Conservation (phyloP, 2,888 invertebrate species). For the Taphrorychus bicolor region DNA sequence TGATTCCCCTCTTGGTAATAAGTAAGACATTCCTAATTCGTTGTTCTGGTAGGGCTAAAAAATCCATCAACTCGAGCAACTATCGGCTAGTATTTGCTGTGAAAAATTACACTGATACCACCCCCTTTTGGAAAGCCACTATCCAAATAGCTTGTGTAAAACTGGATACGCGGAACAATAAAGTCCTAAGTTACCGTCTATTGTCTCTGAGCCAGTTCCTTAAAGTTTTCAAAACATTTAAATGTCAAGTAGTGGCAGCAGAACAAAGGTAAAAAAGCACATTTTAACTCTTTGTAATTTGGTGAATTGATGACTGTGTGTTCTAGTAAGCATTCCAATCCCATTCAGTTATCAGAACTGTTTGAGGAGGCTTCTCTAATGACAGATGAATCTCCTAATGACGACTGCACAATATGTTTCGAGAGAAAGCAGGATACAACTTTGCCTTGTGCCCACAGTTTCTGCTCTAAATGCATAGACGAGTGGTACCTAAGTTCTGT, state of each 20-base stretch:
- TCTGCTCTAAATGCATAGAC: constrained; percentile 74
- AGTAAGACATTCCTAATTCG: no score
- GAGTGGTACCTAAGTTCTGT: no score
- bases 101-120: constrained; percentile 69
- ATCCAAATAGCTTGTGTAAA: constrained; percentile 71
- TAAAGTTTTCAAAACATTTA: constrained; percentile 65
- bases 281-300: no score
- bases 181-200: constrained; percentile 66
- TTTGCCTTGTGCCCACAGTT: constrained; percentile 74
- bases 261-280: constrained; percentile 47
- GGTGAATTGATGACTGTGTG: no score
- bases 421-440: constrained; percentile 73
- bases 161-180: constrained; percentile 62
- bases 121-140: constrained; percentile 73
- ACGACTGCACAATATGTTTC: constrained; percentile 76
- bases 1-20: not conserved
- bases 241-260: constrained; percentile 59
- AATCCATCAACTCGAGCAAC: constrained; percentile 67
- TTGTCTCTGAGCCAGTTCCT: constrained; percentile 71
- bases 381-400: constrained; percentile 44
- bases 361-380: constrained; percentile 55
- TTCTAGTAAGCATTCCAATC: no score
- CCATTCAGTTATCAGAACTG: constrained; percentile 58
- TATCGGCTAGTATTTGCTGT: constrained; percentile 71
- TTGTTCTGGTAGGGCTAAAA: constrained; percentile 63